Percentiles rank a stretch among this genome's conserved stretches.
Conservation (phyloP, 2,113 vertebrate species). For the Oncorhynchus kisutch region DNA sequence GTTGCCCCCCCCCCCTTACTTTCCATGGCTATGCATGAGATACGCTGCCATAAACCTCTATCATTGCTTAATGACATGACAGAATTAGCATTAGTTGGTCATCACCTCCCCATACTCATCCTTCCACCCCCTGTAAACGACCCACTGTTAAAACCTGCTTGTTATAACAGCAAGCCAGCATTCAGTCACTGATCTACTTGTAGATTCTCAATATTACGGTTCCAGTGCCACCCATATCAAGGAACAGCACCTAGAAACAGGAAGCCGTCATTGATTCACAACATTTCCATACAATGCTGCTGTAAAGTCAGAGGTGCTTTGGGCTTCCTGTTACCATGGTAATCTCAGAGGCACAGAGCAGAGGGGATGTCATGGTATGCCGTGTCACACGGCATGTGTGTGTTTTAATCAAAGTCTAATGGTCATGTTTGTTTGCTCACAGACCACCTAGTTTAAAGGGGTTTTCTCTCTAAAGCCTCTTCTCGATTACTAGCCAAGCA, state of each 20-base stretch:
- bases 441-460: slow-evolving; percentile 4
- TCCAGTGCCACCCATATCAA: background rate
- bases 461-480: slow-evolving; percentile 1
- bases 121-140: slow-evolving; percentile 33
- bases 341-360: background rate
- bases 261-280: background rate
- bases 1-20: fast-evolving
- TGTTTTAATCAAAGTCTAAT: background rate
- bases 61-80: slow-evolving; percentile 34
- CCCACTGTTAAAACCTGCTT: slow-evolving; percentile 27
- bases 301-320: slow-evolving; percentile 1
- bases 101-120: slow-evolving; percentile 24
- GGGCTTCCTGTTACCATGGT: slow-evolving; percentile 12
- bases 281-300: slow-evolving; percentile 31
- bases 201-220: background rate
- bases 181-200: background rate
- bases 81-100: slow-evolving; percentile 20
- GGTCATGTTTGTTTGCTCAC: slow-evolving; percentile 21
- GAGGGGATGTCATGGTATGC: slow-evolving; percentile 2
- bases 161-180: background rate
- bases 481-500: background rate
- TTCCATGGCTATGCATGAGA: background rate
- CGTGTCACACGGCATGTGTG: background rate
- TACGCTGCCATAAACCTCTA: slow-evolving; percentile 26
- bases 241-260: background rate